Evolutionary conservation across 2,113 vertebrate species (phyloP).

Genomic region (Monopterus albus): DNA sequence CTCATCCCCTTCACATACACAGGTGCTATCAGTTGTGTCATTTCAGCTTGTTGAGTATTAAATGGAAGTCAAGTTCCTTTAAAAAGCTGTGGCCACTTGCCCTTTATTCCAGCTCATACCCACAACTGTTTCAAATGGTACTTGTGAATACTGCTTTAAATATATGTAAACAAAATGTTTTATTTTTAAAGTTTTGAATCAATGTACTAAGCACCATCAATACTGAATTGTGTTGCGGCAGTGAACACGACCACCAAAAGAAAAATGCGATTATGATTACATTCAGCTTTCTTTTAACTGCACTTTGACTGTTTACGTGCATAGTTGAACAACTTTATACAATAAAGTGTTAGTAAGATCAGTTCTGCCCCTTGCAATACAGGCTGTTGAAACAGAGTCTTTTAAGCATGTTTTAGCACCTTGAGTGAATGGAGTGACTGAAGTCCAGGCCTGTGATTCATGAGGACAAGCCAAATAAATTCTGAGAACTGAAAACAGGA

Average conservation of each 20-base stretch:
- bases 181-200: not conserved
- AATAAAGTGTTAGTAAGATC: constrained; percentile 11
- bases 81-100: no score
- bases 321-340: constrained; percentile 16
- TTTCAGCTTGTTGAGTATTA: not conserved
- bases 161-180: not conserved
- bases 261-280: not conserved
- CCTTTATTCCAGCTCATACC: no score
- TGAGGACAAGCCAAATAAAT: constrained; percentile 18
- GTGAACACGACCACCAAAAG: not conserved
- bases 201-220: no score
- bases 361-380: constrained; percentile 26
- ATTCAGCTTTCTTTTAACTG: not conserved
- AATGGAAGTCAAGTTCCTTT: no score
- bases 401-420: constrained; percentile 50
- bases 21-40: not conserved
- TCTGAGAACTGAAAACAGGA: constrained; percentile 20
- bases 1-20: not conserved
- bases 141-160: not conserved
- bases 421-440: constrained; percentile 36
- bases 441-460: constrained; percentile 55
- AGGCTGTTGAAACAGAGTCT: constrained; percentile 48
- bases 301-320: not conserved
- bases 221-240: not conserved
- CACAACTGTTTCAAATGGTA: not conserved